Evolutionary conservation across 2,888 invertebrate genomes (phyloP).

Genomic region (Aphrophora alni): DNA sequence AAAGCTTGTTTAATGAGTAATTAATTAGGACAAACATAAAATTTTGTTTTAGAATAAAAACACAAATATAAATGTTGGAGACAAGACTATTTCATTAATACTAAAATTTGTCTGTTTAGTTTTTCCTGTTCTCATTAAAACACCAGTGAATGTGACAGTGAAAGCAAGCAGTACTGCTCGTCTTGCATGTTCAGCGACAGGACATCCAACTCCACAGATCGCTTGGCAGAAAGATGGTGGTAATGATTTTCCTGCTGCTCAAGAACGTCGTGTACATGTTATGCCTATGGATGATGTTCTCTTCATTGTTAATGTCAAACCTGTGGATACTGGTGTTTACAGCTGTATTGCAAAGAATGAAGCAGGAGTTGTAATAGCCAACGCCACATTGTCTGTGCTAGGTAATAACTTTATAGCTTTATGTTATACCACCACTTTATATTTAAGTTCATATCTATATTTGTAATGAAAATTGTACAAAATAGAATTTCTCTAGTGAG

Average conservation of each 20-base stretch:
- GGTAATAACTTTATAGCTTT: no score
- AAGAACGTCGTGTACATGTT: slow-evolving; percentile 91
- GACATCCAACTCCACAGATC: slow-evolving; percentile 87
- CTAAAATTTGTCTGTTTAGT: no score
- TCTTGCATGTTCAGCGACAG: slow-evolving; percentile 89
- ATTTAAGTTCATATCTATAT: no score
- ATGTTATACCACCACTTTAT: no score
- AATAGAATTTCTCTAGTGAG: no score
- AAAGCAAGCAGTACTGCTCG: slow-evolving; percentile 85
- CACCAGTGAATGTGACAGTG: slow-evolving; percentile 83
- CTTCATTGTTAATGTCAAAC: slow-evolving; percentile 90
- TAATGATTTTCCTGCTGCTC: slow-evolving; percentile 92
- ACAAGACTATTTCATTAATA: no score
- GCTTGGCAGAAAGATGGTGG: slow-evolving; percentile 93
- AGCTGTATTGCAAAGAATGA: slow-evolving; percentile 92
- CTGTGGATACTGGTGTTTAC: slow-evolving; percentile 89
- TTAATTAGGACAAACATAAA: no score
- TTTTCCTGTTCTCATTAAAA: slow-evolving; percentile 85
- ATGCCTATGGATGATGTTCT: slow-evolving; percentile 91
- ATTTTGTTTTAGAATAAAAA: no score
- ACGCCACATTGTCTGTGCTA: slow-evolving; percentile 82
- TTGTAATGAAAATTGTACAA: no score
- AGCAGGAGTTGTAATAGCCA: slow-evolving; percentile 85
- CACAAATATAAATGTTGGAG: no score
- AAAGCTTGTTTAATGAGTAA: no score